Conservation (phyloP, 2,888 invertebrate genomes). For the Lepetodrilus schrolli region DNA sequence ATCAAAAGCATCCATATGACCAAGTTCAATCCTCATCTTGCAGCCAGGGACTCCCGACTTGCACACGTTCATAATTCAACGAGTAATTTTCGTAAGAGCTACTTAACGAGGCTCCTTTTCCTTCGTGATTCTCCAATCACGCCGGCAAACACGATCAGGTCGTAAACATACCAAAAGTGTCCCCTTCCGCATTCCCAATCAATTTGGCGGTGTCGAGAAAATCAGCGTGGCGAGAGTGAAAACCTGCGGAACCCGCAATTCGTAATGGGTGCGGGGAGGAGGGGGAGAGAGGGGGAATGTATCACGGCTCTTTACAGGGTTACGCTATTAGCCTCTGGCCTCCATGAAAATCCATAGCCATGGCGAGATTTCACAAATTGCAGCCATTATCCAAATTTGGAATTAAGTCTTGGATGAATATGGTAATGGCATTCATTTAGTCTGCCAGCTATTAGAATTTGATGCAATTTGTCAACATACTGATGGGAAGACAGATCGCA, state of each 20-base stretch:
- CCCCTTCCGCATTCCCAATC: no score
- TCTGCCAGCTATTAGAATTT: neutral
- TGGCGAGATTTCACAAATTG: neutral
- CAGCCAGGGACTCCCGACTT: neutral
- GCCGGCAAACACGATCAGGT: neutral
- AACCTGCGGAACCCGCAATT: neutral
- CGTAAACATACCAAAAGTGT: neutral
- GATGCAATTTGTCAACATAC: neutral
- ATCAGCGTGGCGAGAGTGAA: neutral
- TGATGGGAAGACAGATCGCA: neutral
- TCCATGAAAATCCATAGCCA: neutral
- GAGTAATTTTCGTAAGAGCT: neutral
- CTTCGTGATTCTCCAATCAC: neutral
- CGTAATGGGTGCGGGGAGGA: no score
- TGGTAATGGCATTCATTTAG: neutral
- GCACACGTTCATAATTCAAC: neutral
- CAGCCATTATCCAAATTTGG: neutral
- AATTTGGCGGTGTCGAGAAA: no score
- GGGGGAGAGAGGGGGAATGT: neutral
- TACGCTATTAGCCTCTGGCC: slow-evolving; percentile 4
- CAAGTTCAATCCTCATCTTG: neutral
- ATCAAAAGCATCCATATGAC: neutral
- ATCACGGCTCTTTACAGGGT: neutral
- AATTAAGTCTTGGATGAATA: neutral
- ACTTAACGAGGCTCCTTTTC: neutral